Base-by-base conservation (phyloP, 2,888 invertebrate species). In the Meteorus colon region DNA sequence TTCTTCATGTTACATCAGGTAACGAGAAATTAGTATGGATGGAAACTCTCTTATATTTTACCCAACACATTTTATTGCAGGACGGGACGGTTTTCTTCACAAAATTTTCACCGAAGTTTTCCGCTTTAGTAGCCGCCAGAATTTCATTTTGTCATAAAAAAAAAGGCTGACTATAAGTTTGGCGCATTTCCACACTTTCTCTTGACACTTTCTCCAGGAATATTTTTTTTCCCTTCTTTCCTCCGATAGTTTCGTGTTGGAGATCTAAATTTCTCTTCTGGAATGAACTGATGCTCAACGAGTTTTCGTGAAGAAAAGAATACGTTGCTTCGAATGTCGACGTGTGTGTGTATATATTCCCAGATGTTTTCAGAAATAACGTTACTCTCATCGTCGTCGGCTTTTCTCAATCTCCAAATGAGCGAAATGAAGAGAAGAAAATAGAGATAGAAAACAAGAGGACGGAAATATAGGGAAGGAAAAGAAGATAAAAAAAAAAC, bases 321-420 rank as follows among this genome's bases (percentile, higher is more conserved):
- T 19, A n/a, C 14, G 16, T 29, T 29, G 73, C 78, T 73, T 78
- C 79, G 80, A 78, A 82, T 81, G 80, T 80, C 67, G 73, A 77
- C 67, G 77, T 5, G n/a, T 55, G 67, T 75, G 77, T 66, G 75
- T 19, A 48, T 55, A 68, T 75, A 78, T 68, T 79, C 75, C 82
- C 84, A 85, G 84, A 85, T 85, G 84, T 84, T 85, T 82, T 81
- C 70, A 78, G 77, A 83, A 83, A 82, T 81, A 83, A 82, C 82
- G 82, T 78, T 68, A 66, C 71, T 72, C 75, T 76, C 73, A 12
- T 12, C 55, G 41, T 34, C 66, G 71, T 73, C 45, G 67, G 68
- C 74, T 75, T 76, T 75, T 71, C 68, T 65, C 74, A 34, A 73
- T 45, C 45, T 24, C 62, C 55, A 41, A 55, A 65, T 31, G 31